Conservation (phyloP, 2,113 vertebrate species). For the Haemorhous mexicanus region DNA sequence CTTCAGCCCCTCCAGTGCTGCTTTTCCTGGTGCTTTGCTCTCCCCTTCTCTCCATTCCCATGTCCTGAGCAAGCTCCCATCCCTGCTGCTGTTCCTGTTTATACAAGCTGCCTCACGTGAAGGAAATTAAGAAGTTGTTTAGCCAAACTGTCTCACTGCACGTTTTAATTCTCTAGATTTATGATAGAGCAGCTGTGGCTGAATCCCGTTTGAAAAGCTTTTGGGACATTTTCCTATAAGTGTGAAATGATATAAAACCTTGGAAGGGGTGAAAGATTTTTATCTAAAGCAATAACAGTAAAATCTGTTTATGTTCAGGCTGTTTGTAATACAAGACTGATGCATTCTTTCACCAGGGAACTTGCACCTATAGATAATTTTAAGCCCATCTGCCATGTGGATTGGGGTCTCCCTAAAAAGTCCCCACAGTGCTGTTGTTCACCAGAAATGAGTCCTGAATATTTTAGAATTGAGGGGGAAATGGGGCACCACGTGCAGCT, state of each 20-base stretch:
- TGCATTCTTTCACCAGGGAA: neutral
- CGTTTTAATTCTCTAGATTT: constrained; percentile 30
- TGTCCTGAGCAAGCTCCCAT: neutral
- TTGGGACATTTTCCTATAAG: neutral
- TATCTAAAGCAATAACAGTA: neutral
- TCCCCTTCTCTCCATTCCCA: neutral
- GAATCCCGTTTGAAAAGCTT: constrained; percentile 41
- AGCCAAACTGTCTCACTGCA: constrained; percentile 15
- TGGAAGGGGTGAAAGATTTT: constrained; percentile 4
- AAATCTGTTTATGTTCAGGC: neutral
- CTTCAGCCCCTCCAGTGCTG: neutral
- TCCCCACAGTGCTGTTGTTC: neutral
- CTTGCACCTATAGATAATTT: neutral
- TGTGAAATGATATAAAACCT: constrained; percentile 21
- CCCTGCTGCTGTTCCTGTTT: neutral
- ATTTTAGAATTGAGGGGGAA: neutral
- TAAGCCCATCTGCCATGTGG: neutral
- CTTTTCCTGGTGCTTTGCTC: neutral
- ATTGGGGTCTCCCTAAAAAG: neutral
- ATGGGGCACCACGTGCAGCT: neutral
- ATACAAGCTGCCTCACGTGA: constrained; percentile 38
- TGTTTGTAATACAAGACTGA: neutral
- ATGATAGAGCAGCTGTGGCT: constrained; percentile 33
- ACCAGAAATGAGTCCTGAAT: neutral
- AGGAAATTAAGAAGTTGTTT: constrained; percentile 31